Evolutionary conservation across 2,797 vertebrate genomes (phyloP), one percentile per base, ranked within the genome.

Genomic region (Novumbra hubbsi): DNA sequence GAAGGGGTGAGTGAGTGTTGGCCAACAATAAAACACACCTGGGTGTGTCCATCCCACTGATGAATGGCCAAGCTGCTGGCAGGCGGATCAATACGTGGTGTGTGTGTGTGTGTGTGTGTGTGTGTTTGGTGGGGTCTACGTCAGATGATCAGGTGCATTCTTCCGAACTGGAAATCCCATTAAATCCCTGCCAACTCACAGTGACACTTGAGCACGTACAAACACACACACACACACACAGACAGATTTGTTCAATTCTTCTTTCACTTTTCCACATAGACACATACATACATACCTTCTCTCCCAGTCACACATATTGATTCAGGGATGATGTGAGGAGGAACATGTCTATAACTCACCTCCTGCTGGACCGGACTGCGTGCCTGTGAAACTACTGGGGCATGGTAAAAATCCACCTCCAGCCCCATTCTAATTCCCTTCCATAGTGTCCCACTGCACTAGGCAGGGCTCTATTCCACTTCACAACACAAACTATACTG

Each of bases 151-250:
- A 84, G 87, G 88, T 77, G 81, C 80, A 70, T 92, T 93, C 88
- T 91, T 88, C 89, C 92, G 90, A 92, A 89, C 88, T 92, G 89
- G 91, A 93, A 93, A 93, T 94, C 90, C 93, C 90, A 93, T 93
- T 92, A 93, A 91, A 90, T 91, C 83, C 87, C 84, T 45, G 57
- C 83, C 70, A 45, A 16, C 32, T 62, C n/a, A 32, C 48, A 65
- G 73, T 84, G 57, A 63, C 14, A 21, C n/a, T 30, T 55, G 48
- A 3, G 62, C 55, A 70, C 60, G 34, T 68, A 75, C 80, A 71
- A 78, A 79, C 79, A 87, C 89, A 84, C 75, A 76, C 84, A 80
- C 73, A 72, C 80, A 84, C 64, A 67, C 30, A 67, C 64, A 65
- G 27, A 30, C 63, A 30, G 12, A 17, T 32, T 17, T 17, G 11